These are phyloP conservation scores for Hypsibius dujardini DNA, from an alignment of 1,140 invertebrate species.

Conservation along the genomic window DNA sequence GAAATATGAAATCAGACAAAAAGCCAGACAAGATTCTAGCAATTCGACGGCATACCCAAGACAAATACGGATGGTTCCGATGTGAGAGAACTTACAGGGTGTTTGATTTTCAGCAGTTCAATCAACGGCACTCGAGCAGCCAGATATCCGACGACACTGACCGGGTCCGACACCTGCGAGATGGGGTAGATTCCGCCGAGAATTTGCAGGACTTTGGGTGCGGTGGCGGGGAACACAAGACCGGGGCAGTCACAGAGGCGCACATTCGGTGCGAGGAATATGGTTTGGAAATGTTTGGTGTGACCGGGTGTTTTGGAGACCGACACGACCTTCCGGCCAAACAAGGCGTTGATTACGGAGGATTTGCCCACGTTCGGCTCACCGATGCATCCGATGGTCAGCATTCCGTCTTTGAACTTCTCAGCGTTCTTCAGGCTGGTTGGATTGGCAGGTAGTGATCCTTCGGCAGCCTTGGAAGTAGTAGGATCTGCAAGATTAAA, in stretches of 20 bases:
- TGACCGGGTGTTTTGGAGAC: too few relatives aligned
- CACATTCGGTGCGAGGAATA: slow-evolving; percentile 67
- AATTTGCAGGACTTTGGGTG: slow-evolving; percentile 55
- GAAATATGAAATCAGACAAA: too few relatives aligned
- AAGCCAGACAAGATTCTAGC: too few relatives aligned
- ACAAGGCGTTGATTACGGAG: too few relatives aligned
- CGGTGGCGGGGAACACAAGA: slow-evolving; percentile 75
- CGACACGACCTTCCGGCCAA: too few relatives aligned
- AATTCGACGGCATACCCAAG: too few relatives aligned
- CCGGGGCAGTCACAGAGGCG: slow-evolving; percentile 84
- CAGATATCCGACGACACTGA: slow-evolving; percentile 56
- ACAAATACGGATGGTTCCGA: too few relatives aligned
- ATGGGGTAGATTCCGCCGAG: slow-evolving; percentile 82
- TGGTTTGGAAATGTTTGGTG: slow-evolving; percentile 94
- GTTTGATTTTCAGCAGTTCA: too few relatives aligned
- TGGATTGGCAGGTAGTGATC: not conserved
- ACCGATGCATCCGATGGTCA: slow-evolving; percentile 86
- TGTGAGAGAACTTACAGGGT: too few relatives aligned
- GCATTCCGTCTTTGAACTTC: slow-evolving; percentile 53
- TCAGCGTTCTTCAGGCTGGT: slow-evolving; percentile 44
- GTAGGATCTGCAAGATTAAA: not conserved
- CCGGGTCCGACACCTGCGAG: slow-evolving; percentile 77
- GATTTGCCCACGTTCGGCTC: too few relatives aligned
- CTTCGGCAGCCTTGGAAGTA: not conserved
- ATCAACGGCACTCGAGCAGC: slow-evolving; percentile 59